Evolutionary conservation across 1,140 invertebrate genomes (phyloP), one percentile per base, ranked within the genome.

Genomic region (Vanessa tameamea): DNA sequence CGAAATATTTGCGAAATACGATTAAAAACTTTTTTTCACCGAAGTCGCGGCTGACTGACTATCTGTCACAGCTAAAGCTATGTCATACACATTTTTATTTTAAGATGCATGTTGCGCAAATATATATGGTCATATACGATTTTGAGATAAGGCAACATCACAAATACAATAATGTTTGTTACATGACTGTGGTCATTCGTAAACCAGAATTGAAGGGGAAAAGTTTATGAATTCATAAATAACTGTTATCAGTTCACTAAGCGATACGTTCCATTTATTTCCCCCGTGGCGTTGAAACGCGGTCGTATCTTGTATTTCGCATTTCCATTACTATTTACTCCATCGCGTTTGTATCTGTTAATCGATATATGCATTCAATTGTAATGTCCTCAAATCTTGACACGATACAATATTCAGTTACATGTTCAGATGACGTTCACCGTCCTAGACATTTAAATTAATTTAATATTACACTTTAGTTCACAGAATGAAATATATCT

Each of bases 241-340:
- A 77, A 79, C 68, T 37, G 59, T 57, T 74, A 74, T 74, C 64
- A 72, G 55, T 69, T 69, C 63, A 64, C 76, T 78, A 76, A 76
- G 74, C 64, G 77, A 80, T 77, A 76, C 64, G 71, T 79, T 79
- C 67, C 59, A 82, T 80, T 84, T 76, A 77, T 81, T 78, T 78
- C 73, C 68, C 51, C 59, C 64, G 73, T 61, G 71, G 79, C 51
- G 51, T 53, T 64, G 50, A 77, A 76, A 69, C 73, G 69, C 75
- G 69, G 74, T 76, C 64, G 78, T 72, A 78, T 77, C 77, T 74
- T 73, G 73, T 75, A 78, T 73, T 69, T 78, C 57, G 70, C 70
- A 64, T 70, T 76, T 72, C 71, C 77, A 78, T 78, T 78, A 73
- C 73, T 72, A 47, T 72, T 50, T 61, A 57, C 55, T 50, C 55